Evolutionary conservation across 2,888 invertebrate species (phyloP), one percentile per base, ranked within the genome.

Genomic region (Selenia dentaria): DNA sequence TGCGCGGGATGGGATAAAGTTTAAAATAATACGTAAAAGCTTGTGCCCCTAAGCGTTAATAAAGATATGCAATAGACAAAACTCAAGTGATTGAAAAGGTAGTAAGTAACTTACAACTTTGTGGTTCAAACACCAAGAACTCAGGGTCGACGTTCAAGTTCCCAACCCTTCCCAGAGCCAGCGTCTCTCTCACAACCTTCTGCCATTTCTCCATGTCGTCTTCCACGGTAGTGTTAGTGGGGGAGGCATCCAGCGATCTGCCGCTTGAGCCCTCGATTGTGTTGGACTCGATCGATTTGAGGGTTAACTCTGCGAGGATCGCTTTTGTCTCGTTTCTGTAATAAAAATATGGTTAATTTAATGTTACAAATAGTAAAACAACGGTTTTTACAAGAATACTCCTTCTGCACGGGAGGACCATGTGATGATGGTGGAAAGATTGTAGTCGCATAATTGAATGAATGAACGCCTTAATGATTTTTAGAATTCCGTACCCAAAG

Each of bases 91-190:
- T n/a, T n/a, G n/a, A n/a, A n/a, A n/a, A n/a, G n/a, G n/a, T n/a
- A n/a, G n/a, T n/a, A n/a, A n/a, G n/a, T n/a, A 52, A 92, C 94
- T 93, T 79, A 96, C 96, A 89, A 71, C 93, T 92, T 51, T 92
- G 92, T 1, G 95, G 93, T 65, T 94, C 93, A 62, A 96, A 94
- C 38, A 94, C 92, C 47, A 97, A 82, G 74, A 94, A 97, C 48
- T 94, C 93, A 0, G 97, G 96, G 78, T 98, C 97, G 0, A 97
- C 94, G 13, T 93, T 94, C 1, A 97, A 79, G 18, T 95, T 94
- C 0, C 97, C 97, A 4, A 97, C 94, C 64, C 91, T 92, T 3
- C 97, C 97, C 0, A 88, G 92, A 1, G 93, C 90, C 0, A 98
- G 90, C 6, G 95, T 94, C 27, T 95, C 95, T 48, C 92, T 81